Percentiles rank a stretch among this genome's conserved stretches.
Evolutionary conservation across 2,113 vertebrate genomes (phyloP).

Genomic region (Vireo altiloquus): DNA sequence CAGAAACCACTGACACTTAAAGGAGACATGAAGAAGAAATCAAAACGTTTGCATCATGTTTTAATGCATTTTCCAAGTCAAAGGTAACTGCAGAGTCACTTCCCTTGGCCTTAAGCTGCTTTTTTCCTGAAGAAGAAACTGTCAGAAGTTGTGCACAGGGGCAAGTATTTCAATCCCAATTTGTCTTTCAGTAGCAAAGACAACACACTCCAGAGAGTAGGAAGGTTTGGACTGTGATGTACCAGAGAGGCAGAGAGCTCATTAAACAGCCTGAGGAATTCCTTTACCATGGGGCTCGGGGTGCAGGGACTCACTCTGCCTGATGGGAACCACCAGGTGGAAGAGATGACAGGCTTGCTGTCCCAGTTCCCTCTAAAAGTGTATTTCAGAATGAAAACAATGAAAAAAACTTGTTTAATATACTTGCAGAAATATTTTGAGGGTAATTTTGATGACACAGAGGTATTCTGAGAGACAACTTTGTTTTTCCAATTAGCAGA

Average conservation of each 20-base stretch:
- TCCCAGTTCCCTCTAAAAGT: neutral
- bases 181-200: neutral
- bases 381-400: neutral
- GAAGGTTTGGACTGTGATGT: neutral
- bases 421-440: neutral
- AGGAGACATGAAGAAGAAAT: neutral
- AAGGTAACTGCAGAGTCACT: neutral
- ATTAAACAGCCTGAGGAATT: neutral
- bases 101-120: neutral
- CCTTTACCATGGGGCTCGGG: neutral
- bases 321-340: rapidly evolving
- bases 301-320: neutral
- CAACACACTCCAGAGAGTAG: rapidly evolving
- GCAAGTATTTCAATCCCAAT: neutral
- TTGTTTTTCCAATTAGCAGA: neutral
- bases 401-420: neutral
- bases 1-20: neutral
- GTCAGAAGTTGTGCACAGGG: neutral
- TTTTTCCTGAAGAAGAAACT: neutral
- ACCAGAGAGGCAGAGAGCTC: neutral
- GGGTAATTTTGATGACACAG: neutral
- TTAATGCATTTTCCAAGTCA: neutral
- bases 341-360: neutral
- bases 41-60: neutral
- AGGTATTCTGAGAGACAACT: neutral